phyloP scores from a whole-genome alignment of 2,113 vertebrate genomes.

The Scomber japonicus region DNA sequence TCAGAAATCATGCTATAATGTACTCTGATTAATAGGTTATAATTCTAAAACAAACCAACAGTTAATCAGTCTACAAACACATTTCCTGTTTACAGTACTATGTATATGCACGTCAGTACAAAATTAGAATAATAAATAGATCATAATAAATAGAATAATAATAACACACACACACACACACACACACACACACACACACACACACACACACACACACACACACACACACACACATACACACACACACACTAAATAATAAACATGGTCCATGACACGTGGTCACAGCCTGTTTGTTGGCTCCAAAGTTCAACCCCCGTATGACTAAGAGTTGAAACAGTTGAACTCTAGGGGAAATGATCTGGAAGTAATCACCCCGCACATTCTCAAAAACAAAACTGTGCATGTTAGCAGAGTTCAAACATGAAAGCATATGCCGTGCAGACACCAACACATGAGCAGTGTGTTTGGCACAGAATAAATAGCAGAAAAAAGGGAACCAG shows the following conservation, averaged over 20 bases:
- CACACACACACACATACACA: too few species aligned
- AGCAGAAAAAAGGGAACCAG: background rate
- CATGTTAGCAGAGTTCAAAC: constrained; percentile 62
- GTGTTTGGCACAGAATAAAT: constrained; percentile 29
- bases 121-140: background rate
- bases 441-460: constrained; percentile 36
- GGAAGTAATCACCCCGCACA: constrained; percentile 69
- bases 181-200: too few species aligned
- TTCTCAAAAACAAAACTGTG: constrained; percentile 64
- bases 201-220: too few species aligned
- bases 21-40: constrained; percentile 9
- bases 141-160: too few species aligned
- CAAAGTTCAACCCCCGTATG: constrained; percentile 38
- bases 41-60: background rate
- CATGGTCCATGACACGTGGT: constrained; percentile 3
- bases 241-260: constrained; percentile 8
- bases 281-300: constrained; percentile 15
- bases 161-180: too few species aligned
- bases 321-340: constrained; percentile 39
- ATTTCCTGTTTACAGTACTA: constrained; percentile 11
- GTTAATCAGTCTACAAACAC: constrained; percentile 1
- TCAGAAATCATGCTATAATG: background rate
- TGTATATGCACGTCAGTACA: background rate
- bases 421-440: constrained; percentile 68
- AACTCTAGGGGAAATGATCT: constrained; percentile 63